Evolutionary conservation across 2,113 vertebrate species (phyloP).

Genomic region (Xenotilapia longispinis): DNA sequence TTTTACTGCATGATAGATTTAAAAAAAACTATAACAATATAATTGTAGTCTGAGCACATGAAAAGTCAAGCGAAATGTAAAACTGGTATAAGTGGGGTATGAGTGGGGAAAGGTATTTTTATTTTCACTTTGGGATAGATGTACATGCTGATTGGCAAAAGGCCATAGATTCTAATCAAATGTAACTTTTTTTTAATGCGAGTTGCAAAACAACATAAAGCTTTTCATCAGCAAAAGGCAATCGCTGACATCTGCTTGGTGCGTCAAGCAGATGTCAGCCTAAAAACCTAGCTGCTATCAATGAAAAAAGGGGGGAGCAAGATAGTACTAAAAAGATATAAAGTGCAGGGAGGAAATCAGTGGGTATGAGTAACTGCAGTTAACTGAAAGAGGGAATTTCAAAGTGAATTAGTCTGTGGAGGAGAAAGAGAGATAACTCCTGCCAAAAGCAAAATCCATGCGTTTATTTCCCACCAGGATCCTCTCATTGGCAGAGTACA

Average conservation of each 20-base stretch:
- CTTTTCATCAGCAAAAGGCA: not conserved
- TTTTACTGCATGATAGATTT: not conserved
- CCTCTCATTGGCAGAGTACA: not conserved
- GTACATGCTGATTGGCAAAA: not conserved
- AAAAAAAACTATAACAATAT: rapidly evolving
- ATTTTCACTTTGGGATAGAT: not conserved
- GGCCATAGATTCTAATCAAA: not conserved
- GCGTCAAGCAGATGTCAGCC: not conserved
- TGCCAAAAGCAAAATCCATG: not conserved
- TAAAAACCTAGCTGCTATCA: not conserved
- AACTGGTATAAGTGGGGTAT: not conserved
- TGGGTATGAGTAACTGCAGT: not conserved
- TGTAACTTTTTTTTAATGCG: not conserved
- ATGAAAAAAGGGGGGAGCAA: not conserved
- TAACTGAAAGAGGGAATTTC: not conserved
- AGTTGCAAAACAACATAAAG: not conserved
- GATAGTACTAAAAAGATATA: not conserved
- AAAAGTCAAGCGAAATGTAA: not conserved
- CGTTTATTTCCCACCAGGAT: not conserved
- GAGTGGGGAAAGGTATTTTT: not conserved
- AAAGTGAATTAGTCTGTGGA: not conserved
- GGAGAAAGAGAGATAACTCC: not conserved
- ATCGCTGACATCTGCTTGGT: not conserved
- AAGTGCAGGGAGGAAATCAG: not conserved
- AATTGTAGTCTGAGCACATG: not conserved